A percentile compares a stretch with the other conserved stretches of the same genome.
These are phyloP conservation scores for Nomada ferruginata DNA, from an alignment of 2,888 invertebrate species.

Conservation along the genomic window DNA sequence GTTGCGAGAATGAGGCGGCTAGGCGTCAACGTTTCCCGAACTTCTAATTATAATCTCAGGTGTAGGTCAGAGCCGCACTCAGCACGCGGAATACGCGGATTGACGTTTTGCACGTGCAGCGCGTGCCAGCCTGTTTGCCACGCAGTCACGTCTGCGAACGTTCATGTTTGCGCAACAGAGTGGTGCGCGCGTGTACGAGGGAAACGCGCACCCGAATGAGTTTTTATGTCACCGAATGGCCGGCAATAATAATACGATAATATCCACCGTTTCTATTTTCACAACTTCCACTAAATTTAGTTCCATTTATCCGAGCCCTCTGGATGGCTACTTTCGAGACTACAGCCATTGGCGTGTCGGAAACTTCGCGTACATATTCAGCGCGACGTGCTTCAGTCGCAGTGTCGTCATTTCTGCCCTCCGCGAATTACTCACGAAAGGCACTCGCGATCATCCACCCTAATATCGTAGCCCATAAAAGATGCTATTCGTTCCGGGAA, in stretches of 20 bases:
- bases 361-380: no score
- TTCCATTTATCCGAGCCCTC: slow-evolving; percentile 1
- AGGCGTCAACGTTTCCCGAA: not conserved
- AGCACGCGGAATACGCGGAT: slow-evolving; percentile 50
- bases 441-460: no score
- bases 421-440: no score
- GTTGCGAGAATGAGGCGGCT: not conserved
- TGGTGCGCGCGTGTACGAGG: slow-evolving; percentile 57
- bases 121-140: slow-evolving; percentile 78
- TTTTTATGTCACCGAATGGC: slow-evolving; percentile 70
- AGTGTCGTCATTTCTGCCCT: no score
- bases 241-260: slow-evolving; percentile 55
- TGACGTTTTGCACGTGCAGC: slow-evolving; percentile 72
- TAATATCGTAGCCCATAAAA: no score
- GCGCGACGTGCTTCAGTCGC: no score
- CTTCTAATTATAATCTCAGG: slow-evolving; percentile 78
- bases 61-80: slow-evolving; percentile 66
- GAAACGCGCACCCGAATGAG: slow-evolving; percentile 64
- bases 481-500: no score
- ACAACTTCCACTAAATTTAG: slow-evolving; percentile 9
- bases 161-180: slow-evolving; percentile 74
- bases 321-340: not conserved
- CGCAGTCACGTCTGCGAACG: slow-evolving; percentile 79
- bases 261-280: slow-evolving; percentile 21
- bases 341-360: not conserved